Evolutionary conservation across 2,113 vertebrate species (phyloP), one percentile per base, ranked within the genome.

Genomic region (Daboia siamensis): DNA sequence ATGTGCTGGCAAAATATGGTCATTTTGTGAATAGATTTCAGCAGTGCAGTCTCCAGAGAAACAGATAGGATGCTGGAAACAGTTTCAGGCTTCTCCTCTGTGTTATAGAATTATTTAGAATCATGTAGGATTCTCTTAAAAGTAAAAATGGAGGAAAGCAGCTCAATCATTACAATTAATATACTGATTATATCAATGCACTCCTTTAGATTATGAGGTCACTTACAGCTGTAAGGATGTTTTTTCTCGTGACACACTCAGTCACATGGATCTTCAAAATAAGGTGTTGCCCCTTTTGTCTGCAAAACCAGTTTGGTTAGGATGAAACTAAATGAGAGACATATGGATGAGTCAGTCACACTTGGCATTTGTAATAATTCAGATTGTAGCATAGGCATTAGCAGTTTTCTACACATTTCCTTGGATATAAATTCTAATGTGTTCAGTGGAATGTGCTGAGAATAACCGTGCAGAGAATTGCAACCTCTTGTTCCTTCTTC

Each of bases 281-380:
- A 93, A 98, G 97, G 98, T 94, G 97, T 97, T 97, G 95, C 96
- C 96, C 69, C 95, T 96, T 84, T 95, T 93, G 95, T 95, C 91
- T 95, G 94, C 93, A 91, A 90, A 90, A 96, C 97, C 96, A 96
- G 97, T 97, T 97, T 95, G 97, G 94, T 95, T 92, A 95, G 97
- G 96, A 97, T 95, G 95, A 96, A 97, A 95, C 95, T 93, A 95
- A 95, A 97, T 94, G 86, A 69, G 94, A 91, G 90, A 90, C 92
- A 94, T 92, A 94, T 91, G 94, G 95, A 94, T 97, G 97, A 98
- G 96, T 97, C 97, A 97, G 51, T 91, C 86, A 54, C 95, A 51
- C 61, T 33, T 95, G 94, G 92, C 51, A 55, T 84, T 90, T 91
- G 89, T 89, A 89, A 13, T 87, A 92, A 94, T 93, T 91, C 52